These are phyloP conservation scores for Urocynchramus pylzowi DNA, from an alignment of 2,113 vertebrate species.

Conservation along the genomic window DNA sequence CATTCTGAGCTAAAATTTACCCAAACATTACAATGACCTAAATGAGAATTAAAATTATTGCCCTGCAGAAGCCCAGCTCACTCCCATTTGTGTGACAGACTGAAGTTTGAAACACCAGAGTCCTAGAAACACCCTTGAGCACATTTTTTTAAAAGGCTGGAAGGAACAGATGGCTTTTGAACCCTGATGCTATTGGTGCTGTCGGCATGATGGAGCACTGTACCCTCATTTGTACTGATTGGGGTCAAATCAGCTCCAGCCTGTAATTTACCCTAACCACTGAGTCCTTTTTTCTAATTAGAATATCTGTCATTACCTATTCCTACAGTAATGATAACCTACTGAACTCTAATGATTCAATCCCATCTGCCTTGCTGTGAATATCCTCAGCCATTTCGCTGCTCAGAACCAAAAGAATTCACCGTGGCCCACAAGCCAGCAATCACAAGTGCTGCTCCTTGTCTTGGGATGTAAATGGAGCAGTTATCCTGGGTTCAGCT, in stretches of 20 bases:
- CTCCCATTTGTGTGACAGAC: not conserved
- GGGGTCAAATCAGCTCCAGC: constrained; percentile 4
- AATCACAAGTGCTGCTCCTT: not conserved
- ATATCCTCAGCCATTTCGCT: not conserved
- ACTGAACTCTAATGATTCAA: constrained; percentile 34
- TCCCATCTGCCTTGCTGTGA: not conserved
- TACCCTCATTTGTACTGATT: constrained; percentile 13
- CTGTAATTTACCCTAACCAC: constrained; percentile 18
- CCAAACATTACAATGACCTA: not conserved
- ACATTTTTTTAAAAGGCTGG: not conserved
- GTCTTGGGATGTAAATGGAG: not conserved
- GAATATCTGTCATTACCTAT: constrained; percentile 9
- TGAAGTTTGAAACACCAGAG: not conserved
- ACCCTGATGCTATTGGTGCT: not conserved
- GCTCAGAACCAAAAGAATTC: not conserved
- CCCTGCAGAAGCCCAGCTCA: not conserved
- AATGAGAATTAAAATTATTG: not conserved
- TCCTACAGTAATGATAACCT: constrained; percentile 35
- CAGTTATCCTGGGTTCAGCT: not conserved
- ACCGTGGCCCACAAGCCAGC: not conserved
- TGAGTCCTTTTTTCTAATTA: constrained; percentile 33
- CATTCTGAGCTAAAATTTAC: not conserved
- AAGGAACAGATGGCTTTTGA: constrained; percentile 53
- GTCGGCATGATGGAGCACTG: constrained; percentile 22
- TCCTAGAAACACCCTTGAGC: constrained; percentile 24